Percentiles rank a stretch among this genome's conserved stretches.
phyloP scores from a whole-genome alignment of 2,113 vertebrate genomes.

The Nannospalax galili region DNA sequence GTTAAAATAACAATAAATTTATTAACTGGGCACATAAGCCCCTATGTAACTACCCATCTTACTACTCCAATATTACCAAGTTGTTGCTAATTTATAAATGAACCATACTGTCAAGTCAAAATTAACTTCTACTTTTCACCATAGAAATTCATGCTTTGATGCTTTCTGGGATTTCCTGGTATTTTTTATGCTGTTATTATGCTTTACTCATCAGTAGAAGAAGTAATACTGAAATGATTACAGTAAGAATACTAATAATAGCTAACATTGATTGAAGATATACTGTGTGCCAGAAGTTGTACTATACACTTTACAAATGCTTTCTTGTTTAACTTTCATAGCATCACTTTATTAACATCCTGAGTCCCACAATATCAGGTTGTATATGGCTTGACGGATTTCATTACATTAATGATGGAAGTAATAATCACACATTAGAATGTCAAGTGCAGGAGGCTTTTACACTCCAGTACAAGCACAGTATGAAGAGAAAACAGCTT shows the following conservation, averaged over 20 bases:
- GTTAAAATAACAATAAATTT: slow-evolving; percentile 67
- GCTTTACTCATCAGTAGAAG: neutral
- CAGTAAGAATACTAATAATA: neutral
- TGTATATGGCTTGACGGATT: neutral
- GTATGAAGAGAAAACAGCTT: neutral
- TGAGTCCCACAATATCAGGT: neutral
- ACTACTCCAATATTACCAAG: neutral
- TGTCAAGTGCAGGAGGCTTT: neutral
- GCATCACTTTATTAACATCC: neutral
- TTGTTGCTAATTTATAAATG: slow-evolving; percentile 7
- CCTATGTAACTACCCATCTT: slow-evolving; percentile 32
- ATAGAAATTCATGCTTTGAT: neutral
- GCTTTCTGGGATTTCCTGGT: neutral
- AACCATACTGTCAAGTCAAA: slow-evolving; percentile 38
- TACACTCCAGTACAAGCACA: neutral
- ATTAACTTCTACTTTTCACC: slow-evolving; percentile 16
- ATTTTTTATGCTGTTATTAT: neutral
- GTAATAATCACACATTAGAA: neutral
- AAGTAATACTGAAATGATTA: neutral
- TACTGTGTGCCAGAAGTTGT: neutral
- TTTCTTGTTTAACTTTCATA: neutral
- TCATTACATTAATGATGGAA: neutral
- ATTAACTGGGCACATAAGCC: slow-evolving; percentile 51
- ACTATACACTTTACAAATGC: neutral
- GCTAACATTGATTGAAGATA: neutral